These are phyloP conservation scores for Diorhabda carinulata DNA, from an alignment of 1,140 invertebrate species.

Conservation along the genomic window DNA sequence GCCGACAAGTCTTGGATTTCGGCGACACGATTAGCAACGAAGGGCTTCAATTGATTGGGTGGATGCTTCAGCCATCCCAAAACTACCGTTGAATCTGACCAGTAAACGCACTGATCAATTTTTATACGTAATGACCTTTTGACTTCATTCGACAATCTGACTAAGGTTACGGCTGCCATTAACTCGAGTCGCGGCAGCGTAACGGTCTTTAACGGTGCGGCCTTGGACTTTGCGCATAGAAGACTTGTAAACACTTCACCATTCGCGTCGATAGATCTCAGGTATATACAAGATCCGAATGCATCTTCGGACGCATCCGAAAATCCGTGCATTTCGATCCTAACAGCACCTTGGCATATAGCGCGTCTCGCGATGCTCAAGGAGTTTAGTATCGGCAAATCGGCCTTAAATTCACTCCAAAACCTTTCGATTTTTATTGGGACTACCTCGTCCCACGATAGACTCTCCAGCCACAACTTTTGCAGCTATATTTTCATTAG, in stretches of 20 bases:
- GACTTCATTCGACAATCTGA: not conserved
- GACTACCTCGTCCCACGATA: conserved; percentile 18
- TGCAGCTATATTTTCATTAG: conserved; percentile 15
- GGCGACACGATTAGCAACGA: conserved; percentile 46
- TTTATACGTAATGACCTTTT: conserved; percentile 28
- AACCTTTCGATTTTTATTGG: conserved; percentile 4
- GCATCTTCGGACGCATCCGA: conserved; percentile 14
- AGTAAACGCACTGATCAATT: conserved; percentile 22
- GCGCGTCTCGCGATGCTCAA: conserved; percentile 7
- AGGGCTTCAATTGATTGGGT: conserved; percentile 41
- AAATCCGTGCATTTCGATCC: conserved; percentile 19
- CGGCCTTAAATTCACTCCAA: conserved; percentile 5
- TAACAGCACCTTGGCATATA: not conserved
- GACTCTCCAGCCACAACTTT: conserved; percentile 5
- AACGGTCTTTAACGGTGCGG: conserved; percentile 22
- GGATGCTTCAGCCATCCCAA: conserved; percentile 25
- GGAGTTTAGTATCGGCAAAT: conserved; percentile 1
- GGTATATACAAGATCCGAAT: conserved; percentile 10
- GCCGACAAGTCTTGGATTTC: conserved; percentile 40
- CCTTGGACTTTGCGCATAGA: conserved; percentile 28
- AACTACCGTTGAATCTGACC: conserved; percentile 30
- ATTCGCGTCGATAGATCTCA: conserved; percentile 12
- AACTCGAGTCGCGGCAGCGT: not conserved
- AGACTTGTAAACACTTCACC: conserved; percentile 16
- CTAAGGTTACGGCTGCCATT: no score